Percentiles rank a stretch among this genome's conserved stretches.
These are phyloP conservation scores for Lates calcarifer DNA, from an alignment of 2,113 vertebrate genomes.

Conservation along the genomic window DNA sequence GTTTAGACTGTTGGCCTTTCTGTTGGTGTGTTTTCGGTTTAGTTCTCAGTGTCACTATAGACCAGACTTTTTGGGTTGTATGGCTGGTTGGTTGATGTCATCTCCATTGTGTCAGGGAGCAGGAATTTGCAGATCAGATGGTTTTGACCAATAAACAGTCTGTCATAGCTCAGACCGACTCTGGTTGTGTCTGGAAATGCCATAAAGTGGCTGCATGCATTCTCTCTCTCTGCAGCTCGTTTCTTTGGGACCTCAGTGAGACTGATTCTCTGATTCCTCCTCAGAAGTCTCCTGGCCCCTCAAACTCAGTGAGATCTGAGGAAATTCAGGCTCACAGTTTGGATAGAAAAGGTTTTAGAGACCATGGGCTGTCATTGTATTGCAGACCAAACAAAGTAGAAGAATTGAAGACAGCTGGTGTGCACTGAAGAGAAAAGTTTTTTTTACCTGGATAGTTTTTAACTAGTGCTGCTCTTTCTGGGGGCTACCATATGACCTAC, in stretches of 20 bases:
- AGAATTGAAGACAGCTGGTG: constrained; percentile 28
- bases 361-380: background rate
- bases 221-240: background rate
- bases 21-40: background rate
- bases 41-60: constrained; percentile 1
- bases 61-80: background rate
- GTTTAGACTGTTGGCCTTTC: background rate
- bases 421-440: background rate
- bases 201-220: constrained; percentile 28
- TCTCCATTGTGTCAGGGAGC: constrained; percentile 65
- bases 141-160: constrained; percentile 63
- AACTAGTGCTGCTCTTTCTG: constrained; percentile 8
- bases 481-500: no score
- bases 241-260: background rate
- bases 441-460: constrained; percentile 1
- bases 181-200: constrained; percentile 66
- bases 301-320: background rate
- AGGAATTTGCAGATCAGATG: constrained; percentile 68
- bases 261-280: background rate
- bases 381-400: background rate
- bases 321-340: constrained; percentile 4
- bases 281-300: background rate
- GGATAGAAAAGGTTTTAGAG: background rate
- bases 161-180: constrained; percentile 36
- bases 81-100: constrained; percentile 56